phyloP scores from a whole-genome alignment of 35 echinoderm and acorn worm genomes.

The Ophioderma brevispina region DNA sequence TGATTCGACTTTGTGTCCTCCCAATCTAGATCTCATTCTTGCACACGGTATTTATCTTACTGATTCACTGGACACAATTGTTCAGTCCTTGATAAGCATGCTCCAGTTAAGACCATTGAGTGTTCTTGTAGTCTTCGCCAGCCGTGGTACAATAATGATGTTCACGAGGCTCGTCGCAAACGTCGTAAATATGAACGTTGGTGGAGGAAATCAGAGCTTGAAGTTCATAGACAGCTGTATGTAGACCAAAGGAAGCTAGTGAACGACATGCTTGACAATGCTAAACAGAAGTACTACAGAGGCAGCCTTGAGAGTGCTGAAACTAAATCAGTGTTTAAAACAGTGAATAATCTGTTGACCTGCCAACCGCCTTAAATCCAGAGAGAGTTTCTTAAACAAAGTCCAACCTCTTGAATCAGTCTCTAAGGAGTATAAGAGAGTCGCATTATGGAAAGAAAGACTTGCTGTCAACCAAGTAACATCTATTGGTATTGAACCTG shows the following conservation, averaged over 20 bases:
- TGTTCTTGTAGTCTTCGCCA: not conserved
- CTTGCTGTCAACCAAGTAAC: no score
- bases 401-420: no score
- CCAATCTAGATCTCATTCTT: not conserved
- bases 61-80: not conserved
- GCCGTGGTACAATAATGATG: conserved; percentile 54
- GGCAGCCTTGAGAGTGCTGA: not conserved
- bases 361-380: no score
- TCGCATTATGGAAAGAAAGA: no score
- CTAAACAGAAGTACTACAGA: conserved; percentile 29
- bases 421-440: no score
- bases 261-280: conserved; percentile 42
- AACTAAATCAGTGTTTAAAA: not conserved
- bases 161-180: not conserved
- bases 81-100: conserved; percentile 20
- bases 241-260: conserved; percentile 42
- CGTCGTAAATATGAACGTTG: conserved; percentile 23
- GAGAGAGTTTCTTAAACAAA: no score
- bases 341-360: not conserved
- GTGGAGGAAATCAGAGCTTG: conserved; percentile 48
- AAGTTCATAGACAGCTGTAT: conserved; percentile 30
- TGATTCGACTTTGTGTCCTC: not conserved
- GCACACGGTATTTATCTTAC: not conserved
- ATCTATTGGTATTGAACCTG: no score
- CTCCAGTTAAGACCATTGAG: conserved; percentile 14